Evolutionary conservation across 1,140 invertebrate species (phyloP).

Genomic region (Pseudomyrmex flavicornis): DNA sequence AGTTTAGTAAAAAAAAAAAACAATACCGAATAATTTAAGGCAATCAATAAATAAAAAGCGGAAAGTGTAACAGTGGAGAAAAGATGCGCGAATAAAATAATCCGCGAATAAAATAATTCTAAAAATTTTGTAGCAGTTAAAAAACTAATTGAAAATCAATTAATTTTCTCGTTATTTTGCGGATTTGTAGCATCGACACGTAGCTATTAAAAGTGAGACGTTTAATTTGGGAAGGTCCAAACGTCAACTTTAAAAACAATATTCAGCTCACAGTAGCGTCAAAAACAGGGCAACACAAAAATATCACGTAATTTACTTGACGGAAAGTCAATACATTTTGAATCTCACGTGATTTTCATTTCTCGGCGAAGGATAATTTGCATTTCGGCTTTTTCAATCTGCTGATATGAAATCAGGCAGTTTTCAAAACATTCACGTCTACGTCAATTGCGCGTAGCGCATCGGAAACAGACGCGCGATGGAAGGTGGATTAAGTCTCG

Average conservation of each 20-base stretch:
- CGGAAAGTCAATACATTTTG: neutral
- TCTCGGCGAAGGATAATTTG: conserved; percentile 28
- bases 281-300: conserved; percentile 5
- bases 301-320: conserved; percentile 16
- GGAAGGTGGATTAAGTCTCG: conserved; percentile 46
- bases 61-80: no score
- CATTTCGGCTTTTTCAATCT: conserved; percentile 49
- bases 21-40: neutral
- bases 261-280: no score
- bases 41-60: neutral
- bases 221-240: no score
- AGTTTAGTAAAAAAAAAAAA: no score
- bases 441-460: neutral
- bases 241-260: no score
- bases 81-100: no score
- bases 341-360: neutral
- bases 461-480: conserved; percentile 4
- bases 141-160: no score
- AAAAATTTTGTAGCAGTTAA: no score
- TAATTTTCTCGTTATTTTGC: no score
- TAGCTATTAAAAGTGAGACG: no score
- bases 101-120: no score
- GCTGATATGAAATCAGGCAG: conserved; percentile 46
- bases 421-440: conserved; percentile 53
- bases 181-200: no score